phyloP scores from a whole-genome alignment of 2,113 vertebrate species.

The Leucopsar rothschildi region DNA sequence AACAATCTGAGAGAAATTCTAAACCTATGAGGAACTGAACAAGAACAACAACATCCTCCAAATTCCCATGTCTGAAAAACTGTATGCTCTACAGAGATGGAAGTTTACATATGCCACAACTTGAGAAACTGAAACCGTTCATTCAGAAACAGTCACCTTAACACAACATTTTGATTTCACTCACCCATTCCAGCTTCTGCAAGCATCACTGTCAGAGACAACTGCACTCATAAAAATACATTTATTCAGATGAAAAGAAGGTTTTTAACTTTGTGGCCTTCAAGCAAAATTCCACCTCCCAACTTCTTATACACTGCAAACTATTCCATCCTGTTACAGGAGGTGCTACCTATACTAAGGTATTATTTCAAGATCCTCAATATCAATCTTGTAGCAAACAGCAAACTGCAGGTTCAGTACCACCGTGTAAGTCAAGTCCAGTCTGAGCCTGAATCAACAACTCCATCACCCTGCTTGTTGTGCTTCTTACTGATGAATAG shows the following conservation, averaged over 20 bases:
- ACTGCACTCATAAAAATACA: neutral
- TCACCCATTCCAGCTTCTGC: neutral
- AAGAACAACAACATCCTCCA: neutral
- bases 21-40: neutral
- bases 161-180: neutral
- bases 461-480: neutral
- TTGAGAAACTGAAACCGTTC: neutral
- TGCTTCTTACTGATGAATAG: neutral
- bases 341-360: neutral
- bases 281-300: neutral
- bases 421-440: neutral
- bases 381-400: neutral
- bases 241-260: neutral
- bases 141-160: neutral
- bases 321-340: neutral
- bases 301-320: neutral
- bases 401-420: neutral
- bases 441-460: neutral
- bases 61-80: neutral
- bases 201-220: neutral
- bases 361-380: neutral
- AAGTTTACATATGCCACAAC: neutral
- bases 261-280: neutral
- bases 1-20: constrained; percentile 15
- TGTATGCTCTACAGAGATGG: neutral